Conservation (phyloP, 2,888 invertebrate species). For the Agonopterix arenella region DNA sequence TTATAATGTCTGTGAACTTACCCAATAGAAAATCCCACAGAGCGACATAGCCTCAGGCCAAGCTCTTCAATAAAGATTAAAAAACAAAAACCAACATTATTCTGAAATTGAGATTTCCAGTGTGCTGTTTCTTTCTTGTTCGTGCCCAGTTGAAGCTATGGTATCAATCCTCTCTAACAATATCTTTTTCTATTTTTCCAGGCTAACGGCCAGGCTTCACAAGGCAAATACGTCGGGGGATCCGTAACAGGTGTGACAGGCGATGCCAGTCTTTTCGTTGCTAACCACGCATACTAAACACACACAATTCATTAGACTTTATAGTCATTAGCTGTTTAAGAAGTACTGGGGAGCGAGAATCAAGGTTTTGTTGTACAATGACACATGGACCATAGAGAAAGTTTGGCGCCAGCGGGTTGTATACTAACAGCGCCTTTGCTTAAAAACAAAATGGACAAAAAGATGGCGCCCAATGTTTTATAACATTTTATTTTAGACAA, state of each 20-base stretch:
- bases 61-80: too few species aligned
- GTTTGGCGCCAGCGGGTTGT: background rate
- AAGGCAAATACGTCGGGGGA: slow-evolving; percentile 94
- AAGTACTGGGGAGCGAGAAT: background rate
- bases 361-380: background rate
- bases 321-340: background rate
- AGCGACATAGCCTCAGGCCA: too few species aligned
- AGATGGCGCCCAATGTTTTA: background rate
- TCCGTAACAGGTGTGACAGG: slow-evolving; percentile 91
- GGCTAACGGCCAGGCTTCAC: slow-evolving; percentile 94
- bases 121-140: too few species aligned
- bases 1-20: too few species aligned
- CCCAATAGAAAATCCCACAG: too few species aligned
- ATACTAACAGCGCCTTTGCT: too few species aligned
- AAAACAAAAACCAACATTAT: too few species aligned
- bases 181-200: slow-evolving; percentile 41
- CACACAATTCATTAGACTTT: background rate
- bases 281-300: slow-evolving; percentile 96
- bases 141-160: too few species aligned
- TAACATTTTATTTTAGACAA: background rate
- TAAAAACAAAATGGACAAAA: too few species aligned
- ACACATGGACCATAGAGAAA: slow-evolving; percentile 2
- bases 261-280: slow-evolving; percentile 92
- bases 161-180: background rate
- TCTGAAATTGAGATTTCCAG: too few species aligned